Conservation (phyloP, 2,888 invertebrate genomes). For the Heliconius ethilla region DNA sequence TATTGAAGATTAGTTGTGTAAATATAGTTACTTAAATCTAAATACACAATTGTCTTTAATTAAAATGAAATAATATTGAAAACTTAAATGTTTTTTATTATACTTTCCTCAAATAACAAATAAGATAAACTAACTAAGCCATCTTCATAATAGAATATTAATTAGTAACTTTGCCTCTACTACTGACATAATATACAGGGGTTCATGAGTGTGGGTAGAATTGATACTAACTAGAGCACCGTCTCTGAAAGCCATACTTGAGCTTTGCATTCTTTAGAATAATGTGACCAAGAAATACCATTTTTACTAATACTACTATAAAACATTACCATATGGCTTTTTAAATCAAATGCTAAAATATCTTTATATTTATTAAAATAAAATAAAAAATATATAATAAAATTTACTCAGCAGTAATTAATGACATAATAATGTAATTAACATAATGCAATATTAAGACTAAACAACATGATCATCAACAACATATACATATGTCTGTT, state of each 20-base stretch:
- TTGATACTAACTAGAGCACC: slow-evolving; percentile 59
- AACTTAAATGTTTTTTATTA: background rate
- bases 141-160: background rate
- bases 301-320: slow-evolving; percentile 54
- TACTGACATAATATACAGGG: slow-evolving; percentile 63
- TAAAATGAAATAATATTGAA: background rate
- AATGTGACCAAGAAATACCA: slow-evolving; percentile 65
- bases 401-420: too few relatives aligned
- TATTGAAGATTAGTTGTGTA: background rate
- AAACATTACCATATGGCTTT: too few relatives aligned
- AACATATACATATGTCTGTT: too few relatives aligned
- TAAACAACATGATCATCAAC: too few relatives aligned
- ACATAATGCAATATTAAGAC: too few relatives aligned
- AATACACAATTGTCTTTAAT: background rate
- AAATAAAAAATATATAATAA: too few relatives aligned
- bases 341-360: too few relatives aligned
- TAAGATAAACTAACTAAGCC: background rate
- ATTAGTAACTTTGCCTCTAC: slow-evolving; percentile 31
- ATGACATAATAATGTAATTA: too few relatives aligned
- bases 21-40: slow-evolving; percentile 8
- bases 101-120: background rate
- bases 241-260: slow-evolving; percentile 57
- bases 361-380: too few relatives aligned
- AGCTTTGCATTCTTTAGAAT: slow-evolving; percentile 67
- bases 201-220: slow-evolving; percentile 60